Conservation (phyloP, 2,888 invertebrate genomes). For the Ephialtes manifestator region DNA sequence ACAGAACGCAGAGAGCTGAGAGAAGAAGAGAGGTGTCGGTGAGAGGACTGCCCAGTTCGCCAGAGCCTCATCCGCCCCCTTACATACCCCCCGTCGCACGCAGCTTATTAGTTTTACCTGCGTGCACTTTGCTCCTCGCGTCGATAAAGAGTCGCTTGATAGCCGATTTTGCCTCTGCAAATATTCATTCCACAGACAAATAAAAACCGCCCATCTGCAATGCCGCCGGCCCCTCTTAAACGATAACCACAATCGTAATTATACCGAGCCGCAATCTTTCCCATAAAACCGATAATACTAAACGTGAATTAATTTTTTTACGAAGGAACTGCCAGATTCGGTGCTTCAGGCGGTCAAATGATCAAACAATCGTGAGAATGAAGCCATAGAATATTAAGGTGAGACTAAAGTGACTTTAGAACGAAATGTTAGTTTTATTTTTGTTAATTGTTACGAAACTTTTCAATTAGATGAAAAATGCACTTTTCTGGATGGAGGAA, state of each 20-base stretch:
- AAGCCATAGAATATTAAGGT: too few species aligned
- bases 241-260: constrained; percentile 9
- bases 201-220: constrained; percentile 6
- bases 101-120: constrained; percentile 79
- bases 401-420: too few species aligned
- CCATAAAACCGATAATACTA: constrained; percentile 12
- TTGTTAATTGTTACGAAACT: too few species aligned
- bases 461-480: too few species aligned
- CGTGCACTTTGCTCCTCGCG: constrained; percentile 26
- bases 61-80: constrained; percentile 20
- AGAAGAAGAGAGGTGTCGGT: constrained; percentile 27
- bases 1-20: constrained; percentile 31
- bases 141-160: constrained; percentile 43
- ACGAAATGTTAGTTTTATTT: too few species aligned
- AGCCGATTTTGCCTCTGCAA: constrained; percentile 7
- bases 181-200: constrained; percentile 8
- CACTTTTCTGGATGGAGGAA: too few species aligned
- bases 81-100: constrained; percentile 58
- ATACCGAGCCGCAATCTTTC: constrained; percentile 2
- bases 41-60: constrained; percentile 37
- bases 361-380: too few species aligned
- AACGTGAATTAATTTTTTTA: constrained; percentile 3
- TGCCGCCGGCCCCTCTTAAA: not conserved
- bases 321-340: not conserved
- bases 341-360: not conserved